Base-by-base conservation (phyloP, 2,888 invertebrate genomes). In the Ceraclea dissimilis region DNA sequence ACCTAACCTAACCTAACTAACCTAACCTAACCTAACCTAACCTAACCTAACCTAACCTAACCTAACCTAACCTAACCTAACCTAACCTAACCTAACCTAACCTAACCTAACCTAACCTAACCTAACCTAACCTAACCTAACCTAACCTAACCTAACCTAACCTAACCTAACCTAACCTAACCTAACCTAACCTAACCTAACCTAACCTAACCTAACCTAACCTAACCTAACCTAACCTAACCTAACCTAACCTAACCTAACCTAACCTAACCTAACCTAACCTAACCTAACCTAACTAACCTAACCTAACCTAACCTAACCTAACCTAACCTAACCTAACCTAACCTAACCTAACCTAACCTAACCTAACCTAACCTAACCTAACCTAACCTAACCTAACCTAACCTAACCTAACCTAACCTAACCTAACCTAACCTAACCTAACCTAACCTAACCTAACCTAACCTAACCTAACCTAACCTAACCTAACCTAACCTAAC, bases 31-130 rank as follows among this genome's bases (percentile, higher is more conserved):
- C 47, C 47, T 47, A 47, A 47, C 47, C 47, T 47, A 44, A 47
- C 47, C 47, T 47, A 47, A 47, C 47, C 47, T 47, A 47, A 47
- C 47, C 47, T 47, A 47, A 47, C 47, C 47, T 47, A 47, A 47
- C 47, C 20, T 19, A 47, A 17, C 47, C 20, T 19, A 47, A 17
- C 47, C 20, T 19, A 47, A 17, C 47, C 20, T 19, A 47, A 17
- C 47, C 17, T 47, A 47, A 47, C 47, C 47, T 47, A 47, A 47
- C 47, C 47, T 47, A 47, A 47, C 47, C 47, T 47, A 47, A 47
- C 47, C 47, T 47, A 47, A 47, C 47, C 47, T 47, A 47, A 47
- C 47, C 47, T 47, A 47, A 47, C 47, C 47, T 47, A 44, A 47
- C 47, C 47, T 47, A 47, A 47, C 47, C 47, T 47, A 47, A 47